Evolutionary conservation across 2,797 vertebrate species (phyloP).

Genomic region (Dermochelys coriacea): DNA sequence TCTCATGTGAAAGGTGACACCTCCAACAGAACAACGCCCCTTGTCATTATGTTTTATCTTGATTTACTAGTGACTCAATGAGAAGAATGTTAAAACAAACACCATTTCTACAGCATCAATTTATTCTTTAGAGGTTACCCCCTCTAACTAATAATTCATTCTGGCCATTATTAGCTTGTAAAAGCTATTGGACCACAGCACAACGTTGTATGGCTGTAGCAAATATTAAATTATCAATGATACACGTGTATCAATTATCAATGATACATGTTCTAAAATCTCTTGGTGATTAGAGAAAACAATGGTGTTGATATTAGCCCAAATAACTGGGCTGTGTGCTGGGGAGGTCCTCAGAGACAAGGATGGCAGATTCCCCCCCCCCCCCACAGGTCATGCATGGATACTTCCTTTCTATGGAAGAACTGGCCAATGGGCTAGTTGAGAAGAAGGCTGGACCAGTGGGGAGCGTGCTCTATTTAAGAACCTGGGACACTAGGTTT

Average conservation of each 20-base stretch:
- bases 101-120: not conserved
- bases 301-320: not conserved
- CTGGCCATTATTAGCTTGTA: not conserved
- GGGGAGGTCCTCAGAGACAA: not conserved
- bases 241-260: not conserved
- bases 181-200: conserved; percentile 1
- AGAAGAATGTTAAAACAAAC: not conserved
- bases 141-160: not conserved
- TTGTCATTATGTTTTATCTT: not conserved
- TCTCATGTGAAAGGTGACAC: not conserved
- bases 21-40: not conserved
- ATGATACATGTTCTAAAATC: not conserved
- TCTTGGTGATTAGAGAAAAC: not conserved
- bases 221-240: conserved; percentile 14
- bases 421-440: not conserved
- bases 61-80: not conserved
- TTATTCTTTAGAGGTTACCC: not conserved
- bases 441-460: not conserved
- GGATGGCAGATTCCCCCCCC: not conserved
- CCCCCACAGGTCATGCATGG: not conserved
- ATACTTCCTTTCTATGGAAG: not conserved
- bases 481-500: not conserved
- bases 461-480: not conserved
- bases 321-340: not conserved
- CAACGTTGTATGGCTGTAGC: not conserved